A percentile compares a stretch with the other conserved stretches of the same genome.
phyloP scores from a whole-genome alignment of 2,888 invertebrate species.

The Pristionchus japonicus region DNA sequence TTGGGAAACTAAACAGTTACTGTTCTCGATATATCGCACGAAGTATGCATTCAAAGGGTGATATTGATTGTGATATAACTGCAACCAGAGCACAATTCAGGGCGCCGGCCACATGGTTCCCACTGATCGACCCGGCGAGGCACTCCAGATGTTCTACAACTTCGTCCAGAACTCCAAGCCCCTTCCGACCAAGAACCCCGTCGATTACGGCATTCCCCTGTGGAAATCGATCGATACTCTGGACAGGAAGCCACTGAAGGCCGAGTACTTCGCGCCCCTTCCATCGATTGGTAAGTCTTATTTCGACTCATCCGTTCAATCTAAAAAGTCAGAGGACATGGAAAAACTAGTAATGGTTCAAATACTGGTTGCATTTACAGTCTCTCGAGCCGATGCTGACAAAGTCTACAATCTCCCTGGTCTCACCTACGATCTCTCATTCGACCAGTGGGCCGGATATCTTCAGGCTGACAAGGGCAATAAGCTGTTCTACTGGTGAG shows the following conservation, averaged over 20 bases:
- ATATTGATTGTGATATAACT: not conserved
- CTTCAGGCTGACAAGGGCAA: conserved; percentile 66
- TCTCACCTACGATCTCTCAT: conserved; percentile 68
- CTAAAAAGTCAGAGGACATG: no score
- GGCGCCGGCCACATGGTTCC: conserved; percentile 88
- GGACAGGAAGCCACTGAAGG: not conserved
- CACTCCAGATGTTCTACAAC: conserved; percentile 75
- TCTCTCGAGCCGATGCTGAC: conserved; percentile 16
- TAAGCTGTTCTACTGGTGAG: conserved; percentile 75
- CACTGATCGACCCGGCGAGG: conserved; percentile 86
- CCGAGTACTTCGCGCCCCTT: not conserved
- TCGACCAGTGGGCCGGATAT: conserved; percentile 78
- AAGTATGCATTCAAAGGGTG: no score
- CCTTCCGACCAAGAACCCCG: not conserved
- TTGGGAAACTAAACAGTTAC: no score
- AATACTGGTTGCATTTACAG: conserved; percentile 21
- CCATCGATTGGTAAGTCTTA: not conserved
- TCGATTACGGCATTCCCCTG: conserved; percentile 19
- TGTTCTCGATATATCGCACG: no score
- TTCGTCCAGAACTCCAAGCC: not conserved
- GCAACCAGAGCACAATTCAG: conserved; percentile 43
- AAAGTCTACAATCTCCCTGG: conserved; percentile 64
- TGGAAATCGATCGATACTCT: not conserved
- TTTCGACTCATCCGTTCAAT: no score
- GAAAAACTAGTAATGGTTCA: no score